phyloP scores from a whole-genome alignment of 2,797 vertebrate species.

The Sylvilagus floridanus region DNA sequence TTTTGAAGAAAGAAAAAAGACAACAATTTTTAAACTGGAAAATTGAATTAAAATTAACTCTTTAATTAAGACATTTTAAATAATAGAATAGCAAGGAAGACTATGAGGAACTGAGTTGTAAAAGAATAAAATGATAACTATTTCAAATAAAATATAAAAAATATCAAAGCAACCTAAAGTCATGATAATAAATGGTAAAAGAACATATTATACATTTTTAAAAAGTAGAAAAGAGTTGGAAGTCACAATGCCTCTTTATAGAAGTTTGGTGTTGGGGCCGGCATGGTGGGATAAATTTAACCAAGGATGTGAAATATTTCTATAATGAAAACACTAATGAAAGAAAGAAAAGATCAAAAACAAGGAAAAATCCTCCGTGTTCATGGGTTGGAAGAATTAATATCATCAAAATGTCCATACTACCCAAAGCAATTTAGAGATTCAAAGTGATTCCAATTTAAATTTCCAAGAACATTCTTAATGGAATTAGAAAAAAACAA shows the following conservation, averaged over 20 bases:
- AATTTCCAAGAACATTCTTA: too few relatives aligned
- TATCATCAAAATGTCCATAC: too few relatives aligned
- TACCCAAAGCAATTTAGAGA: too few relatives aligned
- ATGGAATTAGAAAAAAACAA: too few relatives aligned
- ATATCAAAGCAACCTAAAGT: background rate
- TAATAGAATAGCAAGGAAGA: background rate
- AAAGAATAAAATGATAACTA: background rate
- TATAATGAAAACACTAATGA: too few relatives aligned
- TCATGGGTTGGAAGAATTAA: too few relatives aligned
- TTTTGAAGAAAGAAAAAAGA: background rate
- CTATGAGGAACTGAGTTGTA: background rate
- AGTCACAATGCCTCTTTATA: background rate
- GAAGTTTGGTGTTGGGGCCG: background rate
- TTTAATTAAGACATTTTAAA: background rate
- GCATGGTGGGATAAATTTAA: too few relatives aligned
- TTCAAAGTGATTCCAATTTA: too few relatives aligned
- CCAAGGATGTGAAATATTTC: too few relatives aligned
- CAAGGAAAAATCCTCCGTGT: too few relatives aligned
- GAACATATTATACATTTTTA: background rate
- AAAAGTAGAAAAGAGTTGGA: background rate
- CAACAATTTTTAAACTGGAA: background rate
- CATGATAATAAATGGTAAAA: background rate
- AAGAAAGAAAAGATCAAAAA: too few relatives aligned
- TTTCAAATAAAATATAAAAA: background rate
- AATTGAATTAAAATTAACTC: background rate